Evolutionary conservation across 2,113 vertebrate species (phyloP), one percentile per base, ranked within the genome.

Genomic region (Aphyosemion australe): DNA sequence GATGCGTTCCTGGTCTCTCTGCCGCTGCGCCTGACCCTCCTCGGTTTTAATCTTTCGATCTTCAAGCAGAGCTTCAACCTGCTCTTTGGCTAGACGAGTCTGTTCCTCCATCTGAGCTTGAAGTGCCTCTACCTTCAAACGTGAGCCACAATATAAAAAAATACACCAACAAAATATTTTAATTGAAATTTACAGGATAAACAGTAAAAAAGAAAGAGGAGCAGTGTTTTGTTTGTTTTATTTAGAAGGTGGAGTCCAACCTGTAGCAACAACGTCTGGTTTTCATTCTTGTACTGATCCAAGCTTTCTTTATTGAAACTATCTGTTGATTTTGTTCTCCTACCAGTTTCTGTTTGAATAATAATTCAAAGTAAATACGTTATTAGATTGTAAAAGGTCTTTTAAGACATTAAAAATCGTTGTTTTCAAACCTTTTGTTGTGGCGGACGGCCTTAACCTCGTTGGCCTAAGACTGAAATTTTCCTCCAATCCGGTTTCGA

Each of bases 31-130:
- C 48, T 94, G 91, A 0, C 89, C 85, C 69, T 99, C 97, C 54
- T 97, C 95, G 5, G 90, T 76, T 39, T 90, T 93, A 66, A 98
- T 95, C 32, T 91, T 85, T 21, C 94, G 84, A 71, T 99, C 97
- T 69, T 98, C 95, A 46, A 95, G 73, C 0, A 99, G 89, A 1
- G 94, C 90, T 69, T 97, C 94, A 0, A 94, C 60, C 77, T 98
- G 97, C 4, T 99, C 96, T 86, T 94, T 95, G 32, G 94, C 91
- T 52, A 98, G 79, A 3, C 80, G 92, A 13, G 95, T 93, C 85
- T 98, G 97, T 72, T 99, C 96, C 72, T 94, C 95, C 84, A 99
- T 85, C 87, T 99, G 97, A 65, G 95, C 95, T 76, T 98, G 96
- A 69, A 99, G 87, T 0, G 96, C 95, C 86, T 96, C 95, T 77